Evolutionary conservation across 2,113 vertebrate species (phyloP), one percentile per base, ranked within the genome.

Genomic region (Bufo gargarizans): DNA sequence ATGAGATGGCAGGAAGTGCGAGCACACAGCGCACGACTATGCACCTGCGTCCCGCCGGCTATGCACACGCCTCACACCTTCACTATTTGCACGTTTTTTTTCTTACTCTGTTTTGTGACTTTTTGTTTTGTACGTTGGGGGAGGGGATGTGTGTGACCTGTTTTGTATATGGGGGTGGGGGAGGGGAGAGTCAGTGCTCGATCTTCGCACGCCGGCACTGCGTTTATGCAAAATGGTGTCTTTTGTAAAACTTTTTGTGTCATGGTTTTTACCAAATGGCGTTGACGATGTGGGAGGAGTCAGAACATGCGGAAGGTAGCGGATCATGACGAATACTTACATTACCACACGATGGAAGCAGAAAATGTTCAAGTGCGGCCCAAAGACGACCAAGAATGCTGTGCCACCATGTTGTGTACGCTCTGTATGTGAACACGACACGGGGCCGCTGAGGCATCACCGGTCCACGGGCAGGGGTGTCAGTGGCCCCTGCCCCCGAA

Each of bases 161-260:
- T 88, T 84, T 84, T 84, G 47, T 83, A 88, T 49, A 76, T 0
- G 4, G 80, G 78, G 67, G 79, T 9, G 55, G 71, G 80, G 80
- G 77, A 13, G 85, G 63, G 77, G 53, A 50, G 65, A 53, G 71
- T 84, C 80, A 63, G 87, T 88, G 87, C 87, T 77, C 71, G 8
- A 82, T 65, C 72, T 76, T 74, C 80, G 86, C 86, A 88, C 86
- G 86, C 79, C 50, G 80, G 87, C 87, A 77, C 87, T 83, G 87
- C 58, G 49, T 77, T 88, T 88, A 88, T 88, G 87, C 87, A 88
- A 88, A 61, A 22, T 77, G 45, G 87, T 88, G 87, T 77, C 56
- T 88, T 88, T 88, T 88, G 80, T 88, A 84, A 77, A 50, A 88
- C 8, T 10, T 61, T 76, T 67, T 67, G 80, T 83, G 65, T 88